A percentile compares a stretch with the other conserved stretches of the same genome.
These are phyloP conservation scores for Magallana ariakensis DNA, from an alignment of 1,140 invertebrate genomes.

Conservation along the genomic window DNA sequence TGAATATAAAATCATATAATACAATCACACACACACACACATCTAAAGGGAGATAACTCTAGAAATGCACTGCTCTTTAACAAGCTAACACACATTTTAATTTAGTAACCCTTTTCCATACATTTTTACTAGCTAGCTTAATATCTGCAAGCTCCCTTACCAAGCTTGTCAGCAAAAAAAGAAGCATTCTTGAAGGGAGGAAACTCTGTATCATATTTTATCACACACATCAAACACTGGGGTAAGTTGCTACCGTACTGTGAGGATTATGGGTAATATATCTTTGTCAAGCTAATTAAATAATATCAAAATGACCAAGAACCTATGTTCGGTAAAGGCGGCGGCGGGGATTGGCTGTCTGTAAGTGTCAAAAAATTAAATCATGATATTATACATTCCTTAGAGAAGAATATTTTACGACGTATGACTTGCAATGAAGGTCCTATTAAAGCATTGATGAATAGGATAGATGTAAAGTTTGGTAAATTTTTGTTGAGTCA, in stretches of 20 bases:
- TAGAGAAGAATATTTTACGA: no score
- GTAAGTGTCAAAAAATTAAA: not conserved
- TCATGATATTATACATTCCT: no score
- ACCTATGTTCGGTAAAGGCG: conserved; percentile 24
- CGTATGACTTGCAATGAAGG: no score
- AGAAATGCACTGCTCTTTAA: not conserved
- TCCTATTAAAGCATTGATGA: no score
- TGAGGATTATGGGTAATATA: not conserved
- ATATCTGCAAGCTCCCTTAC: not conserved
- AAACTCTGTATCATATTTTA: not conserved
- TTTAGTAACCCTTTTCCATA: no score
- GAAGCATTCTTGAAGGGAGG: not conserved
- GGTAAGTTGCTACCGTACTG: not conserved
- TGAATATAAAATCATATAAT: not conserved
- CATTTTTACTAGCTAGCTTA: not conserved
- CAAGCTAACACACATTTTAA: not conserved
- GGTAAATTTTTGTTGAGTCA: no score
- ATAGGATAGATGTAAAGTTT: no score
- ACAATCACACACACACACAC: not conserved
- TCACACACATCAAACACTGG: not conserved
- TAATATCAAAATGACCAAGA: not conserved
- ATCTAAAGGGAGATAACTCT: not conserved
- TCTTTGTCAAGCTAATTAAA: not conserved
- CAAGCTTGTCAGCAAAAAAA: not conserved
- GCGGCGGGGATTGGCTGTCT: conserved; percentile 11